Evolutionary conservation across 2,113 vertebrate genomes (phyloP), one percentile per base, ranked within the genome.

Genomic region (Tonatia bakeri): DNA sequence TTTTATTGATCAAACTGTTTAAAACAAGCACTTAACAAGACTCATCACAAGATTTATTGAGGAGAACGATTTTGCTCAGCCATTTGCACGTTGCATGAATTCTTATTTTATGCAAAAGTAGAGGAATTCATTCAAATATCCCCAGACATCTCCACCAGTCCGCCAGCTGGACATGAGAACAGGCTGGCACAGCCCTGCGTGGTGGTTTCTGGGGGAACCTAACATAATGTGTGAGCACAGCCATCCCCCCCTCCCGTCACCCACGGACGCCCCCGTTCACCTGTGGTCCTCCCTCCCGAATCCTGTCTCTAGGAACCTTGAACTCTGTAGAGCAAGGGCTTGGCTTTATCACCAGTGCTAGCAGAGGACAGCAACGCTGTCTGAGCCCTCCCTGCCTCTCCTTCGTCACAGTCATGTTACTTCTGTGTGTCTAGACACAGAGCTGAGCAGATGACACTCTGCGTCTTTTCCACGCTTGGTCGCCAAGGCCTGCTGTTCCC

Each of bases 211-310:
- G 19, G 20, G 50, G 67, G 69, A 61, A 28, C 36, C 36, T 1
- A 40, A 24, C 20, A 4, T n/a, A 19, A 28, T 11, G 16, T 4
- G 7, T 4, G 0, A 3, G 3, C 17, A 1, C 36, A 3, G 24
- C 36, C 12, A 3, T 17, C 2, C 3, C 31, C 1, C 1, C 26
- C 9, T 19, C 8, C 31, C 10, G 0, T 14, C 0, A 0, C 52
- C 33, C 5, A 7, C 2, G 4, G 5, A 1, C 13, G 17, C 64
- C 65, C n/a, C 31, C 11, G 0, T 10, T 24, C 33, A 13, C 47
- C 40, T 61, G 52, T 3, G 1, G 33, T 4, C 56, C 3, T 14
- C 31, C 19, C 13, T 26, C 38, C 45, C 36, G 6, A 0, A 16
- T 52, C 47, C n/a, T 20, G 5, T 31, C n/a, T 11, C 52, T 24